Percentiles rank a stretch among this genome's conserved stretches.
Evolutionary conservation across 2,113 vertebrate genomes (phyloP).

Genomic region (Laticauda laticaudata): DNA sequence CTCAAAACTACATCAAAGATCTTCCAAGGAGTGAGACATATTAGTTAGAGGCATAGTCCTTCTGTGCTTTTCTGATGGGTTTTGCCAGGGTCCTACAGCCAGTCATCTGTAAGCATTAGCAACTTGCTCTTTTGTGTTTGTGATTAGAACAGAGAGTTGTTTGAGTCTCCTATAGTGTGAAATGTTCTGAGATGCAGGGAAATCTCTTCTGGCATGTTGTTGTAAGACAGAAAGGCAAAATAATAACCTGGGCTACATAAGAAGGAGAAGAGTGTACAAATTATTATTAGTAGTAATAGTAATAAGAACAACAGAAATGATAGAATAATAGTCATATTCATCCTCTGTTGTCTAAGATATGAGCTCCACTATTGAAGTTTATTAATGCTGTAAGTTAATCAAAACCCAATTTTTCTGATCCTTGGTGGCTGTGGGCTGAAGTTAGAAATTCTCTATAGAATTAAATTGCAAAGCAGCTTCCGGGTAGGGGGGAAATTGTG

Average conservation of each 20-base stretch:
- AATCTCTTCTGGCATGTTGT: not conserved
- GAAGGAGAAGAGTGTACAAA: not conserved
- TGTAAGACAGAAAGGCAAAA: not conserved
- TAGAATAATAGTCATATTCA: not conserved
- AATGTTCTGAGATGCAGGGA: not conserved
- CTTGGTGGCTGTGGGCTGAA: not conserved
- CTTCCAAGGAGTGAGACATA: not conserved
- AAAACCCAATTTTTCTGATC: not conserved
- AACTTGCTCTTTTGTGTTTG: not conserved
- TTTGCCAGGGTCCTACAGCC: not conserved
- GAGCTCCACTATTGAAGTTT: not conserved
- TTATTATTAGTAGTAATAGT: not conserved
- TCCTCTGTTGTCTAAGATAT: not conserved
- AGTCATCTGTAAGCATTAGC: not conserved
- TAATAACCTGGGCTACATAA: not conserved
- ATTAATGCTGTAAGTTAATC: not conserved
- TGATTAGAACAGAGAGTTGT: not conserved
- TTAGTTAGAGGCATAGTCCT: not conserved
- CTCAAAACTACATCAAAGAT: not conserved
- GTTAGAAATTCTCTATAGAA: not conserved
- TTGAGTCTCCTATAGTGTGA: not conserved
- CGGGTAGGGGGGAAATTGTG: not conserved
- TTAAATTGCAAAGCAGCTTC: not conserved
- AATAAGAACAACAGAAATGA: not conserved
- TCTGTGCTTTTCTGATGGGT: not conserved